Conservation (phyloP, 2,113 vertebrate species). For the Apodemus speciosus region DNA sequence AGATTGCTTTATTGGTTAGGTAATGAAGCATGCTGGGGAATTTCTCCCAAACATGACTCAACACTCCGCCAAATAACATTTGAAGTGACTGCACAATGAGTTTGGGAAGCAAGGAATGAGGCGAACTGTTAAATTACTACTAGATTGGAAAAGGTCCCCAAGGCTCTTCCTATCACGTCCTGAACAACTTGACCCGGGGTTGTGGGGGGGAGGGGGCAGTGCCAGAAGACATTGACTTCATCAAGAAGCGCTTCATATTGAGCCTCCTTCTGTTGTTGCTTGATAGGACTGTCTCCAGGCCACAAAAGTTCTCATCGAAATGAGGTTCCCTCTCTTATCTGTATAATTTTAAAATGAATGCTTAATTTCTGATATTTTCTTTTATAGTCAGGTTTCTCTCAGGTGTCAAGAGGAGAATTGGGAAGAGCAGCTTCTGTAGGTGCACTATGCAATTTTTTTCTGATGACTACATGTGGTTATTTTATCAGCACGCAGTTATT, state of each 20-base stretch:
- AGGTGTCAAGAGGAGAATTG: constrained; percentile 7
- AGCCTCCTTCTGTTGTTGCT: not conserved
- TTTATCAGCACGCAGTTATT: constrained; percentile 82
- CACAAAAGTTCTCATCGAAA: not conserved
- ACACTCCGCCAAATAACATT: not conserved
- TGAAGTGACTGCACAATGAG: constrained; percentile 3
- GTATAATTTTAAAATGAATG: not conserved
- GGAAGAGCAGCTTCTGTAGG: constrained; percentile 63
- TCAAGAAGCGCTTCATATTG: not conserved
- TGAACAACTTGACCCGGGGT: not conserved
- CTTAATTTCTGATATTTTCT: constrained; percentile 72
- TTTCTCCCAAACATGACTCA: constrained; percentile 72
- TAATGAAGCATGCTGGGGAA: constrained; percentile 79
- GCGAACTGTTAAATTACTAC: not conserved
- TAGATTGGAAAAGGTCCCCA: not conserved
- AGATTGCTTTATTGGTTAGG: constrained; percentile 77
- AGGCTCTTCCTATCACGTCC: not conserved
- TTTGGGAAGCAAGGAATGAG: not conserved
- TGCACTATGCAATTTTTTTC: constrained; percentile 75
- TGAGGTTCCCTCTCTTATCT: constrained; percentile 35
- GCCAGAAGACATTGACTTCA: not conserved
- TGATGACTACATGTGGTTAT: constrained; percentile 82
- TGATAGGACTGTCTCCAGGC: not conserved
- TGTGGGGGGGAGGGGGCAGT: not conserved
- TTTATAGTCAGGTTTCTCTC: constrained; percentile 53